Base-by-base conservation (phyloP, 2,113 vertebrate genomes). In the Rhinopomastus cyanomelas region DNA sequence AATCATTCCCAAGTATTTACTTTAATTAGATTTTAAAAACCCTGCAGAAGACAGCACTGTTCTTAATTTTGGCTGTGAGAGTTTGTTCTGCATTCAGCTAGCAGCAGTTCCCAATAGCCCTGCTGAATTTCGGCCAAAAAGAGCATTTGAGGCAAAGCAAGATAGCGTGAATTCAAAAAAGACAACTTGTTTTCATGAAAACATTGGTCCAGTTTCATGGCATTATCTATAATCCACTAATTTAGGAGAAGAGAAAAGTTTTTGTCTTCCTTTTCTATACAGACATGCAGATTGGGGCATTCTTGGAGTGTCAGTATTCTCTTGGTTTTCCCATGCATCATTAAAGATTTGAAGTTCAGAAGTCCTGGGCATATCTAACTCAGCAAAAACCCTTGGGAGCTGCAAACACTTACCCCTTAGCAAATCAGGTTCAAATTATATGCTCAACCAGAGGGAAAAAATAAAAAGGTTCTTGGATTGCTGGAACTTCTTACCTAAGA, bases 1-100 rank as follows among this genome's bases (percentile, higher is more conserved):
- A 97, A 97, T 97, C 96, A 97, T 97, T 96, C 84, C 74, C 64
- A 96, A 93, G 90, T 95, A 97, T 96, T 96, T 96, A 92, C 96
- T 95, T 72, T 81, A 96, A 96, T 93, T 95, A 86, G 88, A 68
- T 88, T 97, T 96, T 89, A 48, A 95, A 96, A 97, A 95, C 77
- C 57, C 89, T 93, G 89, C 64, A 97, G 95, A 96, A 96, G 92
- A 97, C 91, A 91, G 94, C 85, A 83, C 94, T 97, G 96, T 96
- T 97, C 96, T 96, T 97, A 97, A 97, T 97, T 97, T 97, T 96
- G 88, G 90, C 91, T 88, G 87, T 82, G 90, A 96, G 87, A 95
- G 76, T 93, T 94, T 88, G 69, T 65, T 94, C 88, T 93, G 59
- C 72, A 77, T 82, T 96, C 78, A 72, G 72, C 60, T 83, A 90